Base-by-base conservation (phyloP, 2,888 invertebrate species). In the Aphelenchoides bicaudatus region DNA sequence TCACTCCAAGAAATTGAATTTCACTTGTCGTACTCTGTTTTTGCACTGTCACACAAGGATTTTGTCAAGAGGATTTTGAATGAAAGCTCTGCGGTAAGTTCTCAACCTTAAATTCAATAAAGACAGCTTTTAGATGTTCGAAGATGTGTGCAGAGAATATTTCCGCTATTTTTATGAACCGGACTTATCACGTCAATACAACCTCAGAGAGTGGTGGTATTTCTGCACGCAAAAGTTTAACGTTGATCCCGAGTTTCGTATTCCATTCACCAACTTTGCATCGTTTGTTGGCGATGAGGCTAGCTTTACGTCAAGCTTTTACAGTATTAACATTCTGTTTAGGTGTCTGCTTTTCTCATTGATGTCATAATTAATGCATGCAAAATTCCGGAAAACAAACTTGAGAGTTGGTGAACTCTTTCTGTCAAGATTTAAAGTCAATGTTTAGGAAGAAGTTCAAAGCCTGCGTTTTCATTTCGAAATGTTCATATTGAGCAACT, bases 121-220 rank as follows among this genome's bases (percentile, higher is more conserved):
- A 30, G 19, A 8, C 56, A 4, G 8, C 25, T 27, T 71, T 61
- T 52, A 70, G 61, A 43, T 71, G 10, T 62, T 73, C 59, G 56
- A 39, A 2, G 39, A 49, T 8, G 60, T 72, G 3, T 74, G 67
- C 55, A 49, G 49, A 8, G 58, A 62, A 8, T 75, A 72, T 46
- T 38, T 66, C 2, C 23, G 57, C 0, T 74, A 68, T 52, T 77
- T 72, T 48, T 19, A 46, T 5, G 61, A 70, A 23, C 39, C 59
- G 0, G 63, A 65, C 16, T 39, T 76, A 13, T 58, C 73, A 0
- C 61, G 71, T 25, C 51, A 28, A n/a, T 55, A 68, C 49, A 71
- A 69, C 1, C 67, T 67, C 37, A 56, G 76, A 5, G 71, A 72
- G 48, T 77, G 75, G 74, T 76, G 76, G 76, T 56, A 29, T 16